A percentile compares a stretch with the other conserved stretches of the same genome.
phyloP scores from a whole-genome alignment of 2,888 invertebrate genomes.

The Ellobium chinense region DNA sequence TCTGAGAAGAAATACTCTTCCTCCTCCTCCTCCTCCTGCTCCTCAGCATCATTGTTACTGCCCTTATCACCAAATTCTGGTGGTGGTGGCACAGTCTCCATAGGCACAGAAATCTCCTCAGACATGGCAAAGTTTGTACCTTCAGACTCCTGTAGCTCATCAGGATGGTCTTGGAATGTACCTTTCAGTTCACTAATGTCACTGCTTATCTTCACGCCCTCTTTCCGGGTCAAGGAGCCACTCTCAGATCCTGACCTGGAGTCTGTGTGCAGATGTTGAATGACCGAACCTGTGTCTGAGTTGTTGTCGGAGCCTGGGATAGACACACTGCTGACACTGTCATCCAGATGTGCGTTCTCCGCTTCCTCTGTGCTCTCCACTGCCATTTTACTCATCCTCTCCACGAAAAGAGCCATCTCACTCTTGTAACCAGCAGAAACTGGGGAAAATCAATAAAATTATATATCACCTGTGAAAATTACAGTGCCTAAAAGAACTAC shows the following conservation, averaged over 20 bases:
- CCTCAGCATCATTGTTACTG: slow-evolving; percentile 48
- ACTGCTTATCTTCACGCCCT: neutral
- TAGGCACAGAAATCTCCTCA: slow-evolving; percentile 47
- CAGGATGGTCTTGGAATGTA: neutral
- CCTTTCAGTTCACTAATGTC: neutral
- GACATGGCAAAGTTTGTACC: slow-evolving; percentile 28
- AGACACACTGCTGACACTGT: slow-evolving; percentile 46
- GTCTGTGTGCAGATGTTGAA: slow-evolving; percentile 42
- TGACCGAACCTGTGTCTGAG: slow-evolving; percentile 56
- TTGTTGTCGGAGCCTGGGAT: slow-evolving; percentile 51
- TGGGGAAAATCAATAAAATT: slow-evolving; percentile 9
- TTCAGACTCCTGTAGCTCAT: neutral
- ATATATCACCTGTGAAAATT: too few relatives aligned
- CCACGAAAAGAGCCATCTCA: slow-evolving; percentile 61
- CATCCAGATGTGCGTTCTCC: slow-evolving; percentile 15
- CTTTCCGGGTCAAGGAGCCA: slow-evolving; percentile 20
- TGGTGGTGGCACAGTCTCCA: slow-evolving; percentile 51
- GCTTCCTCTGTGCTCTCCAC: slow-evolving; percentile 27
- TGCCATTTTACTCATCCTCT: slow-evolving; percentile 57
- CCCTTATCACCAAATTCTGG: slow-evolving; percentile 50
- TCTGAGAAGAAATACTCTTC: slow-evolving; percentile 56
- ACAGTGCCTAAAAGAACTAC: too few relatives aligned
- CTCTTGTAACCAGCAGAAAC: slow-evolving; percentile 49
- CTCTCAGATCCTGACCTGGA: slow-evolving; percentile 49
- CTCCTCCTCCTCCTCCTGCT: slow-evolving; percentile 47